Conservation (phyloP, 2,888 invertebrate species). For the Catocala fraxini region DNA sequence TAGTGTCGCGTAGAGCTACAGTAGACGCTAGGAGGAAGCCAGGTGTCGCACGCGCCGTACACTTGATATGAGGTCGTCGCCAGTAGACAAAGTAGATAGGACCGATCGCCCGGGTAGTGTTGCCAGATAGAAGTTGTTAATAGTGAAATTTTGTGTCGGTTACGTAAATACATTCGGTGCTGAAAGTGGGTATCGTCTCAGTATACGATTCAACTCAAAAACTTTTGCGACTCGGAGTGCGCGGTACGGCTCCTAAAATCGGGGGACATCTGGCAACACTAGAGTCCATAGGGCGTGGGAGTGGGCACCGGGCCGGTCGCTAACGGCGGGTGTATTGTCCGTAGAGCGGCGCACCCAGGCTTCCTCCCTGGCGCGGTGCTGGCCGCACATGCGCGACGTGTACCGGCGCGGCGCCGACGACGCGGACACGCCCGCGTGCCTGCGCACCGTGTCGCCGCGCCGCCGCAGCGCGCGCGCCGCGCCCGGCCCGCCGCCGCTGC, state of each 20-base stretch:
- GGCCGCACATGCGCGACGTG: conserved; percentile 85
- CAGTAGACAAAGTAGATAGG: conserved; percentile 18
- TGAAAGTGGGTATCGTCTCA: background rate
- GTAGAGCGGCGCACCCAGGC: conserved; percentile 59
- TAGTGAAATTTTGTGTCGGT: too few species aligned
- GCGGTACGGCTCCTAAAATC: background rate
- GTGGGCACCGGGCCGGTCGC: conserved; percentile 29
- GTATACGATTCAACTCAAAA: too few species aligned
- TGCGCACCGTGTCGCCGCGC: conserved; percentile 71
- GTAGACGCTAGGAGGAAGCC: conserved; percentile 60
- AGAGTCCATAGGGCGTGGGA: conserved; percentile 12
- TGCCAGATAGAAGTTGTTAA: conserved; percentile 8
- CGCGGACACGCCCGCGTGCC: conserved; percentile 82
- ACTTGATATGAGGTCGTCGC: conserved; percentile 8
- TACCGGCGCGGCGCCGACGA: conserved; percentile 79
- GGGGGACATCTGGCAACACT: conserved; percentile 13
- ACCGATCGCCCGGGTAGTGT: conserved; percentile 14
- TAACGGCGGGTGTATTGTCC: conserved; percentile 63
- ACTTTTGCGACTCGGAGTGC: background rate
- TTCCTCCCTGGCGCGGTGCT: conserved; percentile 64
- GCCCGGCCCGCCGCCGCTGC: conserved; percentile 64
- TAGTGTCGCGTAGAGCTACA: conserved; percentile 14
- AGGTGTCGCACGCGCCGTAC: conserved; percentile 30
- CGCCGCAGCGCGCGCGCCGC: conserved; percentile 55
- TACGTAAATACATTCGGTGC: too few species aligned